Evolutionary conservation across 2,888 invertebrate genomes (phyloP).

Genomic region (Drosophila incognita): DNA sequence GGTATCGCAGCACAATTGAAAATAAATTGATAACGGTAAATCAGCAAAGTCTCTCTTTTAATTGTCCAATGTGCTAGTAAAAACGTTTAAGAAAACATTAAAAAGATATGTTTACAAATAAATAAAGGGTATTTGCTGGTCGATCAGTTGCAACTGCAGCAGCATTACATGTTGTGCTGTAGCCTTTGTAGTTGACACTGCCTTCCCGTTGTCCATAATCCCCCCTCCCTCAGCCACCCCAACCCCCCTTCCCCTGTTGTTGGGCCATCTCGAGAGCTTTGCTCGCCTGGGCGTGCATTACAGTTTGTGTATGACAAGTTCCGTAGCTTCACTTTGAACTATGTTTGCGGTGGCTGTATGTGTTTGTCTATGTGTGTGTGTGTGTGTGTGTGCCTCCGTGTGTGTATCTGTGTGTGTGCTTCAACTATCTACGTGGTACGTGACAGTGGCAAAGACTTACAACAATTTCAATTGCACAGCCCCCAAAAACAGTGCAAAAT

Average conservation of each 20-base stretch:
- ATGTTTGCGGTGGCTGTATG: conserved; percentile 30
- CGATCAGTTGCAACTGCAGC: no score
- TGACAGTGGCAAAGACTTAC: conserved; percentile 47
- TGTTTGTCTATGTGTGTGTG: conserved; percentile 13
- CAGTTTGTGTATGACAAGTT: conserved; percentile 60
- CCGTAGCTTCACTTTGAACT: conserved; percentile 54
- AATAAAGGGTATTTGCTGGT: background rate
- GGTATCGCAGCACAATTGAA: background rate
- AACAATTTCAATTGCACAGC: conserved; percentile 53
- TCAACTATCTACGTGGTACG: conserved; percentile 36
- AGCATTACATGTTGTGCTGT: background rate
- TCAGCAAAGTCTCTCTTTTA: background rate
- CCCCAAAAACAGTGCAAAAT: conserved; percentile 25
- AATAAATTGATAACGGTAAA: background rate
- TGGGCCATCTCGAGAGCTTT: conserved; percentile 11
- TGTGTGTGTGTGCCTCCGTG: background rate
- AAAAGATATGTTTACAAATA: background rate
- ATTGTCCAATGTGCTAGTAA: background rate
- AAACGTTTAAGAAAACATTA: background rate
- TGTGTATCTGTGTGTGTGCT: conserved; percentile 33
- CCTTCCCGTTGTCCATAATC: conserved; percentile 19
- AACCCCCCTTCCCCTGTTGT: background rate
- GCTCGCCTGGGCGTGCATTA: conserved; percentile 42
- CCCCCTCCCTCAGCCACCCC: background rate
- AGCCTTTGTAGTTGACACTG: conserved; percentile 42